Evolutionary conservation across 2,797 vertebrate genomes (phyloP).

Genomic region (Alauda arvensis): DNA sequence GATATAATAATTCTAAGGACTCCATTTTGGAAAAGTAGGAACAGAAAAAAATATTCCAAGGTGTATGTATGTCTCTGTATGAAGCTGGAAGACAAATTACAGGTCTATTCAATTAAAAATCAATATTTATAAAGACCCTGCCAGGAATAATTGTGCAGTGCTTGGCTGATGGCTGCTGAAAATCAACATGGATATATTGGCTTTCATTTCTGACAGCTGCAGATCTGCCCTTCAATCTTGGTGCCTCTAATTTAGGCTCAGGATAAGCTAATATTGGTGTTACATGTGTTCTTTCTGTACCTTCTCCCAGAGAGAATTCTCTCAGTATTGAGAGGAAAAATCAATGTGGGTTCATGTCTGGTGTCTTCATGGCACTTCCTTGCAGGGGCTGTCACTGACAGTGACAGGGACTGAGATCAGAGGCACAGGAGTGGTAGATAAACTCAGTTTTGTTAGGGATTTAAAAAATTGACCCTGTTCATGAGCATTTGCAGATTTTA

Average conservation of each 20-base stretch:
- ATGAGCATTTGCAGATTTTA: not conserved
- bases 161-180: not conserved
- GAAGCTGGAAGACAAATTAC: not conserved
- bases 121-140: not conserved
- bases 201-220: not conserved
- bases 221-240: not conserved
- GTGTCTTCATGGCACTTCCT: not conserved
- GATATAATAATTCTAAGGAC: not conserved
- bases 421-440: not conserved
- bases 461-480: not conserved
- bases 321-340: conserved; percentile 5
- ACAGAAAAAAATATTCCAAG: not conserved
- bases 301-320: not conserved
- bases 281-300: not conserved
- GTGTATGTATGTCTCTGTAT: not conserved
- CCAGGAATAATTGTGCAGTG: not conserved
- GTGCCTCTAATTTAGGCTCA: conserved; percentile 1
- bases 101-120: not conserved
- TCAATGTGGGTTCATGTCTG: not conserved
- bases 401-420: not conserved
- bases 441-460: not conserved
- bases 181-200: not conserved
- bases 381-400: not conserved
- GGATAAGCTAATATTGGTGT: not conserved
- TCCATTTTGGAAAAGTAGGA: not conserved